Base-by-base conservation (phyloP, 2,113 vertebrate species). In the Dasyornis broadbenti region DNA sequence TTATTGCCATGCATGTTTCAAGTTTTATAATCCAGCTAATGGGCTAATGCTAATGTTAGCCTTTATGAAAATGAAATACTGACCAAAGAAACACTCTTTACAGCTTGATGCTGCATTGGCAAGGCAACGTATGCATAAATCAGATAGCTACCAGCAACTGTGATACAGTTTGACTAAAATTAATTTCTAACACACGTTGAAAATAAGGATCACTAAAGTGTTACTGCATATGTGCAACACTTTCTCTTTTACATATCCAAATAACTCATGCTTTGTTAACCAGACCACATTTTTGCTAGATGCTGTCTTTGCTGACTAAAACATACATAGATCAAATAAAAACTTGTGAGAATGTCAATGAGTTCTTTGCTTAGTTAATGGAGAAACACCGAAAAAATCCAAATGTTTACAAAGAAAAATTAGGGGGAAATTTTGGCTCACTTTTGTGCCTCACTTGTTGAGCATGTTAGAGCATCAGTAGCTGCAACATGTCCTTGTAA, bases 21-120 rank as follows among this genome's bases (percentile, higher is more conserved):
- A 86, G 83, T 94, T 91, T 96, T 96, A 94, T 89, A 95, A 83
- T 95, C 93, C 54, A 77, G 44, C 61, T 80, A 88, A 95, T n/a
- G 13, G 47, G 24, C 79, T 82, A 94, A 84, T 10, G 15, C 77
- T 69, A 69, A 30, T 53, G 31, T 91, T 70, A 76, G 73, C 81
- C 33, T 93, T 95, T 66, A 76, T 61, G 57, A 96, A 81, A 97
- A 92, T 81, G 30, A 95, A 91, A 94, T 70, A 95, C 47, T 89
- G 95, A 86, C 83, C 92, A 92, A 84, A 94, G 72, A 85, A 93
- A 52, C 26, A 86, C 33, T 94, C 39, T 83, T 80, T 82, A 87
- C 26, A 81, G 40, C 50, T 40, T 82, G 70, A 53, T 37, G 30
- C 13, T 72, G 64, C 35, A 81, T 5, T 79, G 61, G 21, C 33